These are phyloP conservation scores for Idaea straminata DNA, from an alignment of 2,888 invertebrate genomes.

Conservation along the genomic window DNA sequence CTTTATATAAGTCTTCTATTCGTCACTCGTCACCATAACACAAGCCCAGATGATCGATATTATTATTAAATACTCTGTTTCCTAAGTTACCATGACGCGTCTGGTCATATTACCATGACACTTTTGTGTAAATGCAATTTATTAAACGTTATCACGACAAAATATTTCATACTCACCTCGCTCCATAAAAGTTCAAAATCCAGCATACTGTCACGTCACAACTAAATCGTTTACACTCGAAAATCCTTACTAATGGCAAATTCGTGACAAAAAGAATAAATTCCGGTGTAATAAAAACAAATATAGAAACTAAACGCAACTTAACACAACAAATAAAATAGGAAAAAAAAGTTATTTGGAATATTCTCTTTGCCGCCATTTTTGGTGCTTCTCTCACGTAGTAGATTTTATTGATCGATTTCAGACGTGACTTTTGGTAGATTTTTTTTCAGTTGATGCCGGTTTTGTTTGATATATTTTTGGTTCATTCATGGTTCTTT, in stretches of 20 bases:
- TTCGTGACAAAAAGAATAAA: constrained; percentile 70
- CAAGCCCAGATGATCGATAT: no score
- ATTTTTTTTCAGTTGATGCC: constrained; percentile 23
- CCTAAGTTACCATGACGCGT: background rate
- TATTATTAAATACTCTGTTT: no score
- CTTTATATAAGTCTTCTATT: no score
- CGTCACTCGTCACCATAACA: no score
- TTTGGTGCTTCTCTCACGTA: constrained; percentile 33
- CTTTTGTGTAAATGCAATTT: background rate
- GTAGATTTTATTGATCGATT: constrained; percentile 71
- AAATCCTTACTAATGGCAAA: constrained; percentile 64
- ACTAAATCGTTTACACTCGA: constrained; percentile 27
- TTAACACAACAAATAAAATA: constrained; percentile 66
- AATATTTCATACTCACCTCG: background rate
- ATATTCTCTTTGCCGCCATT: constrained; percentile 45
- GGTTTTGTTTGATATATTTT: constrained; percentile 31
- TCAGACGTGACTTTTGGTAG: constrained; percentile 64
- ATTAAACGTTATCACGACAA: background rate
- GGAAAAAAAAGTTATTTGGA: constrained; percentile 48
- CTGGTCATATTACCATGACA: background rate
- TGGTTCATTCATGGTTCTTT: constrained; percentile 1
- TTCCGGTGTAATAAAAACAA: constrained; percentile 74
- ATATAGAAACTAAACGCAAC: constrained; percentile 45
- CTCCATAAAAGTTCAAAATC: background rate
- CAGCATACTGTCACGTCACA: constrained; percentile 6